These are phyloP conservation scores for Triplophysa yarkandensis DNA, from an alignment of 2,797 vertebrate species.

Conservation along the genomic window DNA sequence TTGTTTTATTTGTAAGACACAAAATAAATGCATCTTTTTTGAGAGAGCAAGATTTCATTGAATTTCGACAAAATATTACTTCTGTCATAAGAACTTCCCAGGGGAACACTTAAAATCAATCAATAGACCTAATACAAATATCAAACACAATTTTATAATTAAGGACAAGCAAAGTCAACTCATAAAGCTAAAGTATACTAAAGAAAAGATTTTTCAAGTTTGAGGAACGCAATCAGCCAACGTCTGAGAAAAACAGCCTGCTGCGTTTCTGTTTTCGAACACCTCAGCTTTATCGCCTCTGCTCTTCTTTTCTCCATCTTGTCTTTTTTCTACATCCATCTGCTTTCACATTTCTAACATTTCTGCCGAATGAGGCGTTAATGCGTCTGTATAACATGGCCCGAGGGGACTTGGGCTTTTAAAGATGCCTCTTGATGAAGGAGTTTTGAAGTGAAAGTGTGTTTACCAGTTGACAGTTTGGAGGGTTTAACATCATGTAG, in stretches of 20 bases:
- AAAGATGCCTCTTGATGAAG: constrained; percentile 31
- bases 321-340: not conserved
- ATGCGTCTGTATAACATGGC: constrained; percentile 21
- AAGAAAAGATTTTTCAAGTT: not conserved
- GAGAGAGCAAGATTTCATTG: not conserved
- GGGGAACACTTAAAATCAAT: not conserved
- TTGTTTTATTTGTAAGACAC: too few relatives aligned
- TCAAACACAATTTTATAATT: not conserved
- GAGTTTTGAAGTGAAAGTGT: constrained; percentile 22
- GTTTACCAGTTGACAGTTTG: constrained; percentile 23
- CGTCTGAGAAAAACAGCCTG: constrained; percentile 15
- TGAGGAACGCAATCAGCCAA: constrained; percentile 3
- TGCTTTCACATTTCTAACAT: constrained; percentile 45
- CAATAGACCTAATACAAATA: not conserved
- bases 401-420: constrained; percentile 31
- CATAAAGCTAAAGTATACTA: not conserved
- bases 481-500: constrained; percentile 40
- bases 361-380: constrained; percentile 47
- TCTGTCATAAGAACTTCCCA: not conserved
- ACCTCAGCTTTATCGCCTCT: constrained; percentile 18
- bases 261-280: constrained; percentile 18
- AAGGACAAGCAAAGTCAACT: not conserved
- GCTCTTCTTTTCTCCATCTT: constrained; percentile 9
- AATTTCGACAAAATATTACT: not conserved
- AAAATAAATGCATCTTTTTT: too few relatives aligned